Percentiles rank a stretch among this genome's conserved stretches.
These are phyloP conservation scores for Bombus superbus DNA, from an alignment of 1,140 invertebrate genomes.

Conservation along the genomic window DNA sequence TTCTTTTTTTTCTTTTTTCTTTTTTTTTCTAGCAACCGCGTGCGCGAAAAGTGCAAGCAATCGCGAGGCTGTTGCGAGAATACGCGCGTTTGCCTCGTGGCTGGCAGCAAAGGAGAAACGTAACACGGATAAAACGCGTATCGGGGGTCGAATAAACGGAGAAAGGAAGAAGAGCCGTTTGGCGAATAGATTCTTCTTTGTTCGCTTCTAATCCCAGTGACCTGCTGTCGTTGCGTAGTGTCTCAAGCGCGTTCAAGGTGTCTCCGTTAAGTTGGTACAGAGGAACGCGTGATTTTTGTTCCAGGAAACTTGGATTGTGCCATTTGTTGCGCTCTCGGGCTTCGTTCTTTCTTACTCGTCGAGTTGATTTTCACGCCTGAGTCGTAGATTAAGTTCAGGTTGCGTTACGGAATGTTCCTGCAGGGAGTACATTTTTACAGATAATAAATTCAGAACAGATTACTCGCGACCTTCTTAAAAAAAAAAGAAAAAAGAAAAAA, in stretches of 20 bases:
- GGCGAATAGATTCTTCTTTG: slow-evolving; percentile 6
- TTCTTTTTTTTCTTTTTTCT: neutral
- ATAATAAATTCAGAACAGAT: too few species aligned
- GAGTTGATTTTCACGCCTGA: too few species aligned
- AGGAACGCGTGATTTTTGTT: too few species aligned
- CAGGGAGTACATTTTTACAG: too few species aligned
- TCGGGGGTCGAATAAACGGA: slow-evolving; percentile 2
- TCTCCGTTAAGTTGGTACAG: too few species aligned
- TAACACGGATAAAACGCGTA: slow-evolving; percentile 10
- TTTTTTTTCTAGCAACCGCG: slow-evolving; percentile 31
- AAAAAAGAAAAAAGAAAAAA: too few species aligned
- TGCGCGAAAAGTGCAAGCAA: slow-evolving; percentile 58
- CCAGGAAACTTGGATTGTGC: too few species aligned
- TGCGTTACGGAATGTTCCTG: too few species aligned
- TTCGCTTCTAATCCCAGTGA: neutral
- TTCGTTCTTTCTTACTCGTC: too few species aligned
- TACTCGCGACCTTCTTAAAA: too few species aligned
- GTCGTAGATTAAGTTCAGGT: too few species aligned
- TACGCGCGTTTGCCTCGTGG: slow-evolving; percentile 35
- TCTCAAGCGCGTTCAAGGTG: slow-evolving; percentile 20
- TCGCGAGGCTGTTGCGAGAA: slow-evolving; percentile 11
- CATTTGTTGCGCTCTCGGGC: too few species aligned
- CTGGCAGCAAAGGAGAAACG: slow-evolving; percentile 22
- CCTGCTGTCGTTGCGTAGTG: slow-evolving; percentile 33
- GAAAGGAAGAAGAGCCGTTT: slow-evolving; percentile 1